These are phyloP conservation scores for Lamproptera curius DNA, from an alignment of 2,888 invertebrate species.

Conservation along the genomic window DNA sequence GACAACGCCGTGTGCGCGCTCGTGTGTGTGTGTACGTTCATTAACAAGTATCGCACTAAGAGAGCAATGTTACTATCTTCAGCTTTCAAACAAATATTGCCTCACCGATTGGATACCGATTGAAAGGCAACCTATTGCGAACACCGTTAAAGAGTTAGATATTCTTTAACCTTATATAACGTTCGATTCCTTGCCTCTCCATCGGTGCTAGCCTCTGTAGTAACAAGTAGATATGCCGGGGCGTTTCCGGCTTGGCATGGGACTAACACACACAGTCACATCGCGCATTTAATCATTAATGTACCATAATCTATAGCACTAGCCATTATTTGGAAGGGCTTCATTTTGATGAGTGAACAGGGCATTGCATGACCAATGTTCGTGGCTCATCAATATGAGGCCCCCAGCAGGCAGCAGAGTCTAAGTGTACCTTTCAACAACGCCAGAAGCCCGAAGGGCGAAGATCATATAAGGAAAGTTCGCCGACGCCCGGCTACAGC, in stretches of 20 bases:
- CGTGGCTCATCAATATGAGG: slow-evolving; percentile 37
- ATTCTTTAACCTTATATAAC: too few relatives aligned
- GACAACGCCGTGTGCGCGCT: slow-evolving; percentile 55
- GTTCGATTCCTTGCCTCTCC: slow-evolving; percentile 17
- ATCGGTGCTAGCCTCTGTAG: slow-evolving; percentile 16
- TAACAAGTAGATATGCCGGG: slow-evolving; percentile 15
- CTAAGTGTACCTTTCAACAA: slow-evolving; percentile 55
- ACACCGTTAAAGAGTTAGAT: too few relatives aligned
- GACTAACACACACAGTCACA: slow-evolving; percentile 75
- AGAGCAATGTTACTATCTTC: slow-evolving; percentile 31
- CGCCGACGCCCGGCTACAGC: slow-evolving; percentile 55
- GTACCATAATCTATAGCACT: slow-evolving; percentile 17
- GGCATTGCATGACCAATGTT: slow-evolving; percentile 23
- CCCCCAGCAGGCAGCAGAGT: slow-evolving; percentile 22
- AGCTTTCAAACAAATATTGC: slow-evolving; percentile 34
- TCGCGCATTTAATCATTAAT: slow-evolving; percentile 38
- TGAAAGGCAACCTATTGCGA: slow-evolving; percentile 36
- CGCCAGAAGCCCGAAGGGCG: slow-evolving; percentile 65
- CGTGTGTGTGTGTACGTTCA: slow-evolving; percentile 69
- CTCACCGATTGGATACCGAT: slow-evolving; percentile 30
- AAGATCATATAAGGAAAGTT: slow-evolving; percentile 62
- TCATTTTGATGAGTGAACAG: slow-evolving; percentile 27
- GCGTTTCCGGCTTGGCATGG: slow-evolving; percentile 37
- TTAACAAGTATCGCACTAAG: slow-evolving; percentile 56
- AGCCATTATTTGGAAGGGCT: slow-evolving; percentile 14